Evolutionary conservation across 2,113 vertebrate genomes (phyloP), one percentile per base, ranked within the genome.

Genomic region (Limanda limanda): DNA sequence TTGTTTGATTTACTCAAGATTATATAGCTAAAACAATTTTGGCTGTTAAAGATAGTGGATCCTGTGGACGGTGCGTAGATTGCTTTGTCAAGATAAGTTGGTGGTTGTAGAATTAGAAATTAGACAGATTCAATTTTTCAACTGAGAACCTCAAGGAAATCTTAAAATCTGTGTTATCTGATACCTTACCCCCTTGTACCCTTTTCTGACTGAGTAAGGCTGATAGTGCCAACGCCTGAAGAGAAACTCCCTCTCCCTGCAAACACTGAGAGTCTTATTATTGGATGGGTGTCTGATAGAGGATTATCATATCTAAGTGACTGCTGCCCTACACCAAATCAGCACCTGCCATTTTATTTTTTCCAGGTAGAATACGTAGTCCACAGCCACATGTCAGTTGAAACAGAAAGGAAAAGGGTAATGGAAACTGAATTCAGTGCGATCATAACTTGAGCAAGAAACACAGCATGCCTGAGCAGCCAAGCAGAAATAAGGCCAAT

Each of bases 401-500:
- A 71, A 63, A 21, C 25, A 52, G 37, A 68, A 54, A 76, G 23
- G 31, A 23, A 42, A 35, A 31, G 25, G 57, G 37, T 54, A 23
- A 31, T 24, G 21, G 61, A 59, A 68, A 52, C 54, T 7, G 72
- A 62, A 74, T 69, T 76, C 55, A 25, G 73, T 52, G 47, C 7
- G 20, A 58, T 78, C 48, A 66, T 71, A 77, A 75, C 79, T 83
- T 47, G 20, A 68, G 76, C 55, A n/a, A 77, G 59, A 70, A 71
- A 71, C 64, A 0, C 56, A 68, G 74, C 66, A 15, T 64, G 78
- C 76, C 35, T 74, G 59, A 67, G 82, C 86, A 75, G 47, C 71
- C 84, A 81, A 82, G 84, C 72, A 79, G 81, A 88, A 91, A 87
- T 15, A 24, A 80, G 70, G 52, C 74, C 71, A 79, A 83, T 71